These are phyloP conservation scores for Rhadinocentrus ornatus DNA, from an alignment of 2,797 vertebrate genomes.

Conservation along the genomic window DNA sequence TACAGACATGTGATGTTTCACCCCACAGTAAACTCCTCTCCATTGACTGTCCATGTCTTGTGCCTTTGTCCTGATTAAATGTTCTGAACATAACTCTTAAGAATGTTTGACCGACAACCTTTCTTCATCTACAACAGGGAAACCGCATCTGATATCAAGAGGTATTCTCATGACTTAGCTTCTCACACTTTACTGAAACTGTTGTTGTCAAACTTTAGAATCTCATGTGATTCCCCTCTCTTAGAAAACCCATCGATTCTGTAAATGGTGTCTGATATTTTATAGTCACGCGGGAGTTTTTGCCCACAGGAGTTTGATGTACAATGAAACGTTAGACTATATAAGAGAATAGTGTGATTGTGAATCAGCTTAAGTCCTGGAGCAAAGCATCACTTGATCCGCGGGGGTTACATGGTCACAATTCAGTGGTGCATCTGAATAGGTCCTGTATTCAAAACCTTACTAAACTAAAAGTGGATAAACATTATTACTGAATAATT, in stretches of 20 bases:
- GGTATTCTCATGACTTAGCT: neutral
- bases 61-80: neutral
- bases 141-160: neutral
- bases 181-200: conserved; percentile 20
- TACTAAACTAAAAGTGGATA: neutral
- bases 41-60: neutral
- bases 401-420: conserved; percentile 1
- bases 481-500: neutral
- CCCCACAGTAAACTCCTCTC: neutral
- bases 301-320: conserved; percentile 30
- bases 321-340: conserved; percentile 22
- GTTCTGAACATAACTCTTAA: neutral
- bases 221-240: conserved; percentile 50
- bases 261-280: conserved; percentile 49
- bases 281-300: conserved; percentile 45
- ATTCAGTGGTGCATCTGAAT: conserved; percentile 1
- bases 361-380: conserved; percentile 21
- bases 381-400: conserved; percentile 67
- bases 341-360: conserved; percentile 42
- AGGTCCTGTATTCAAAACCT: neutral
- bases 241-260: conserved; percentile 15
- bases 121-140: neutral
- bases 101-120: neutral
- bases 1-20: conserved; percentile 22
- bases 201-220: conserved; percentile 7